These are phyloP conservation scores for Crotalus horridus DNA, from an alignment of 2,113 vertebrate genomes.

Conservation along the genomic window DNA sequence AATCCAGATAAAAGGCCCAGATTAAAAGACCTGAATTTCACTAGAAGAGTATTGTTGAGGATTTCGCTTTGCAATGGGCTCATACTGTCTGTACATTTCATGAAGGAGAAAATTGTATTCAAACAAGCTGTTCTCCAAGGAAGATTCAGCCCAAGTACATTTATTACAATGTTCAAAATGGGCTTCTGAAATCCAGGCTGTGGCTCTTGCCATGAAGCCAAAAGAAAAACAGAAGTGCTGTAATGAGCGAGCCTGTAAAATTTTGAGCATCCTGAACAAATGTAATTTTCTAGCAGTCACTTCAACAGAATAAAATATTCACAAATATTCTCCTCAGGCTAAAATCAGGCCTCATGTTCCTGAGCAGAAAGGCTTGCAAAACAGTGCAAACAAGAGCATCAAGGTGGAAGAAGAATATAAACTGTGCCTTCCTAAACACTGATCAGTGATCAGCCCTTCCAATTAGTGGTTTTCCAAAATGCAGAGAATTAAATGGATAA, in stretches of 20 bases:
- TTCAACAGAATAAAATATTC: slow-evolving; percentile 29
- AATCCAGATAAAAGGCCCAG: not conserved
- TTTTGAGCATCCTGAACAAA: slow-evolving; percentile 13
- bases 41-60: not conserved
- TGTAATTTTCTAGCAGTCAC: slow-evolving; percentile 20
- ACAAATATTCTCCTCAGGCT: slow-evolving; percentile 8
- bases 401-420: not conserved
- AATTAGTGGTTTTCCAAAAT: not conserved
- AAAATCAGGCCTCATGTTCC: slow-evolving; percentile 6
- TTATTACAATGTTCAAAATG: slow-evolving; percentile 20
- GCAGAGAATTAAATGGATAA: not conserved
- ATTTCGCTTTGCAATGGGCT: not conserved
- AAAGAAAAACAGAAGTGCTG: slow-evolving; percentile 17
- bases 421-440: not conserved
- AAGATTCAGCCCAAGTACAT: not conserved
- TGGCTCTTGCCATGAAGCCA: slow-evolving; percentile 38
- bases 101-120: rapidly evolving
- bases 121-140: not conserved
- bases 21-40: not conserved
- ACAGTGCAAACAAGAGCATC: not conserved
- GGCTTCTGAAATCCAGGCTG: not conserved
- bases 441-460: not conserved
- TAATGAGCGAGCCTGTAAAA: slow-evolving; percentile 38
- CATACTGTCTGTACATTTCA: not conserved
- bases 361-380: not conserved